A percentile compares a stretch with the other conserved stretches of the same genome.
These are phyloP conservation scores for Luperina testacea DNA, from an alignment of 2,888 invertebrate species.

Conservation along the genomic window DNA sequence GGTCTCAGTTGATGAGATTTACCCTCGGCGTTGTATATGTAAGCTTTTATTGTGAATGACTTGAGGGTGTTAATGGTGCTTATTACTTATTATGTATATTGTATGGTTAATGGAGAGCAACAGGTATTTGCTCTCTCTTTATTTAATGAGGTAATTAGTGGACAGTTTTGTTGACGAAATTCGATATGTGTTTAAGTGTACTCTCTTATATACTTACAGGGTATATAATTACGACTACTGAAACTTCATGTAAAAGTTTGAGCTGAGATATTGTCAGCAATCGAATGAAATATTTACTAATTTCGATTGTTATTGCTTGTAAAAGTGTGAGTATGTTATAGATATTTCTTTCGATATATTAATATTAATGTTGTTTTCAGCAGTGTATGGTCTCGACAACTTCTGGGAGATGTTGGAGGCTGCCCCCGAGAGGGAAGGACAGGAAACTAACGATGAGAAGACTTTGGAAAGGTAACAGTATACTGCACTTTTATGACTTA, in stretches of 20 bases:
- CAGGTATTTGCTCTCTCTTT: constrained; percentile 42
- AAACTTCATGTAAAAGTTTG: constrained; percentile 4
- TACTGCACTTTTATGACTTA: not conserved
- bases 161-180: constrained; percentile 33
- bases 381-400: constrained; percentile 87
- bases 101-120: constrained; percentile 46
- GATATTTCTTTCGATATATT: constrained; percentile 7
- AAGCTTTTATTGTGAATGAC: constrained; percentile 68
- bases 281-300: constrained; percentile 49
- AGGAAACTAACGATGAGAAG: constrained; percentile 82
- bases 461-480: constrained; percentile 81
- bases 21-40: constrained; percentile 51
- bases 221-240: constrained; percentile 1
- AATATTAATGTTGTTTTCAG: constrained; percentile 53
- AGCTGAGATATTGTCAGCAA: constrained; percentile 21
- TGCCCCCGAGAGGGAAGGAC: constrained; percentile 82
- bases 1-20: constrained; percentile 52
- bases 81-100: constrained; percentile 64
- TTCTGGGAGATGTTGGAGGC: constrained; percentile 86
- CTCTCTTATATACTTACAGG: not conserved
- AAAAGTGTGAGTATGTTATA: constrained; percentile 21
- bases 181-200: constrained; percentile 23
- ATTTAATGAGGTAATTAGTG: constrained; percentile 34
- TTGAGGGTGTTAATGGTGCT: constrained; percentile 57
- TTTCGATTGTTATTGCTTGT: constrained; percentile 53